Conservation (phyloP, 2,888 invertebrate species). For the Furcula furcula region DNA sequence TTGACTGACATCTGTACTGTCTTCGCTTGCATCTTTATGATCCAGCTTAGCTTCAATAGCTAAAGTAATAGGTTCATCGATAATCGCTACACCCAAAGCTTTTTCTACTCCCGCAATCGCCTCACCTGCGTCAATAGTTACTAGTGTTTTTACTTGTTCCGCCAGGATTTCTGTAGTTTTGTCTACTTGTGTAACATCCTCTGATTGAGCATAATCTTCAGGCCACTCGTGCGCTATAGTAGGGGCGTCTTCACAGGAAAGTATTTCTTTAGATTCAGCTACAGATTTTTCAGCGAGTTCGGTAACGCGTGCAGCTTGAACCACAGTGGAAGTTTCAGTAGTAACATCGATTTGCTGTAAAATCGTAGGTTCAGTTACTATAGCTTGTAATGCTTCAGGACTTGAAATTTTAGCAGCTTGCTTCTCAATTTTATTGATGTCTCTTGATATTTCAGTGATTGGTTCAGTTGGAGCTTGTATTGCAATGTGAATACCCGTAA, state of each 20-base stretch:
- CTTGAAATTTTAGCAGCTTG: slow-evolving; percentile 1
- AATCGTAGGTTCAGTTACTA: slow-evolving; percentile 10
- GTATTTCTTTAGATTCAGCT: slow-evolving; percentile 9
- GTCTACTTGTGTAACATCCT: slow-evolving; percentile 1
- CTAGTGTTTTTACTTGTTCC: slow-evolving; percentile 9
- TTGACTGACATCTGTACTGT: too few species aligned
- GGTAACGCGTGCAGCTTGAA: slow-evolving; percentile 2
- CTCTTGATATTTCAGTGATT: slow-evolving; percentile 6
- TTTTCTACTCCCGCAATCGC: too few species aligned
- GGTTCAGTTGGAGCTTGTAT: slow-evolving; percentile 31
- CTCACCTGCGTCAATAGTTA: too few species aligned
- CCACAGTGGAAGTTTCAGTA: slow-evolving; percentile 2
- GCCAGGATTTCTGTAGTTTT: slow-evolving; percentile 3
- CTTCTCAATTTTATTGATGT: slow-evolving; percentile 5
- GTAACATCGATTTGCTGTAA: slow-evolving; percentile 13
- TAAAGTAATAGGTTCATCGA: too few species aligned
- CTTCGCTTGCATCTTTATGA: too few species aligned
- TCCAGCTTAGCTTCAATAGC: too few species aligned
- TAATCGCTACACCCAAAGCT: too few species aligned
- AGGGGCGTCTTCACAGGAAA: slow-evolving; percentile 3
- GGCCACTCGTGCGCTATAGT: neutral
- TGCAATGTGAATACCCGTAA: slow-evolving; percentile 37
- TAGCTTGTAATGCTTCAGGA: slow-evolving; percentile 9
- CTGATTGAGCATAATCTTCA: neutral
- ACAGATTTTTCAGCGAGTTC: neutral